Percentiles rank a stretch among this genome's conserved stretches.
Conservation (phyloP, 1,140 invertebrate species). For the Ctenoplectra terminalis region DNA sequence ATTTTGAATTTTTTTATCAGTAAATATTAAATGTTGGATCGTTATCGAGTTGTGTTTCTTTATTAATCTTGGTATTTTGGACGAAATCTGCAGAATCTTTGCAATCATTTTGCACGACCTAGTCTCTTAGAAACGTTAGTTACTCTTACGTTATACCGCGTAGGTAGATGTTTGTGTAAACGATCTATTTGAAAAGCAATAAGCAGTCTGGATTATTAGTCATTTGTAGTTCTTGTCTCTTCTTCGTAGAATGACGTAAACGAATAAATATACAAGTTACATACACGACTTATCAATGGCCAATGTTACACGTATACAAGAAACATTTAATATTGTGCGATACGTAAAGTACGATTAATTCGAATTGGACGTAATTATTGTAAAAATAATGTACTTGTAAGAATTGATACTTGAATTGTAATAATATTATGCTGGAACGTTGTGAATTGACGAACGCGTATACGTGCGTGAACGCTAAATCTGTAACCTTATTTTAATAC, state of each 20-base stretch:
- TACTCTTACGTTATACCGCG: neutral
- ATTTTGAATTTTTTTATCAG: neutral
- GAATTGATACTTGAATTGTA: no score
- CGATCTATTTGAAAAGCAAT: neutral
- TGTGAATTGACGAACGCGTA: neutral
- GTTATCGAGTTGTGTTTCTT: neutral
- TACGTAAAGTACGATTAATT: no score
- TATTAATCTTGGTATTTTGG: neutral
- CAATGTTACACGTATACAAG: no score
- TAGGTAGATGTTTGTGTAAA: conserved; percentile 1
- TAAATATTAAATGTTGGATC: neutral
- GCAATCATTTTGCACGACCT: neutral
- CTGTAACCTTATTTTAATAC: conserved; percentile 8
- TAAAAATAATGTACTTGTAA: no score
- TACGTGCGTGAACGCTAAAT: neutral
- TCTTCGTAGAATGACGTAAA: neutral
- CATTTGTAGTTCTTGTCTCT: neutral
- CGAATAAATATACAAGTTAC: neutral
- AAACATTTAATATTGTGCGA: neutral
- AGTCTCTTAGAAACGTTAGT: neutral
- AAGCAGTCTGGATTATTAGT: neutral
- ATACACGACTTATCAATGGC: conserved; percentile 6
- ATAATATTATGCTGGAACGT: no score
- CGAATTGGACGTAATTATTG: no score
- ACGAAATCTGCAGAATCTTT: neutral